Conservation (phyloP, 2,113 vertebrate genomes). For the Microcebus lehilahytsara region DNA sequence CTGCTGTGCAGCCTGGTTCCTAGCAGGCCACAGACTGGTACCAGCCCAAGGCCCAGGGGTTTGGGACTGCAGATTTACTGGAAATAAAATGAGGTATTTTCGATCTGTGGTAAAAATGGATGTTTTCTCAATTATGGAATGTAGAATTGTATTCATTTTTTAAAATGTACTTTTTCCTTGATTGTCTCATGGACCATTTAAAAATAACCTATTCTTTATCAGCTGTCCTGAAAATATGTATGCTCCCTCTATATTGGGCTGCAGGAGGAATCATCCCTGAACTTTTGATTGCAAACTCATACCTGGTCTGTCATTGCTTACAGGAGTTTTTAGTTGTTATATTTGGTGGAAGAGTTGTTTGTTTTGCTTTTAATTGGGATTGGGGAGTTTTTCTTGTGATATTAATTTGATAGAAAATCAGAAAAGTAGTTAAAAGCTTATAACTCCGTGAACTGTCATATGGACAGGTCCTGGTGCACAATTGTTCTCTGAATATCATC, state of each 20-base stretch:
- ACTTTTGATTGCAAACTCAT: background rate
- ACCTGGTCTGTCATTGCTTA: background rate
- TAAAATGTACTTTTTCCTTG: slow-evolving; percentile 39
- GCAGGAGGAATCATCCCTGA: background rate
- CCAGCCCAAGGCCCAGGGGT: too few relatives aligned
- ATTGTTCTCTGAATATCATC: background rate
- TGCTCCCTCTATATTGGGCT: background rate
- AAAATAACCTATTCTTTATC: background rate
- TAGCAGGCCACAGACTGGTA: too few relatives aligned
- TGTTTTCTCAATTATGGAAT: slow-evolving; percentile 62
- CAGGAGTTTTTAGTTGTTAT: background rate
- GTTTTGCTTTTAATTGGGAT: background rate
- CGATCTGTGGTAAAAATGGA: slow-evolving; percentile 42
- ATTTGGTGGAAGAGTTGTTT: background rate
- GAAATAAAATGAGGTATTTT: slow-evolving; percentile 68
- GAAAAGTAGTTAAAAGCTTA: background rate
- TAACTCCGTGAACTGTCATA: background rate
- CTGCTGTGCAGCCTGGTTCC: too few relatives aligned
- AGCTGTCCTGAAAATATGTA: background rate
- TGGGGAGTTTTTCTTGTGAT: background rate
- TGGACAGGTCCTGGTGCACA: background rate
- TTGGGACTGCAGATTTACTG: background rate
- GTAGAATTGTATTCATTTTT: slow-evolving; percentile 41
- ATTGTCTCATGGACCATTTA: background rate
- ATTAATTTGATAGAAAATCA: background rate